A percentile compares a stretch with the other conserved stretches of the same genome.
Evolutionary conservation across 1,140 invertebrate species (phyloP).

Genomic region (Druon quercuslanigerum): DNA sequence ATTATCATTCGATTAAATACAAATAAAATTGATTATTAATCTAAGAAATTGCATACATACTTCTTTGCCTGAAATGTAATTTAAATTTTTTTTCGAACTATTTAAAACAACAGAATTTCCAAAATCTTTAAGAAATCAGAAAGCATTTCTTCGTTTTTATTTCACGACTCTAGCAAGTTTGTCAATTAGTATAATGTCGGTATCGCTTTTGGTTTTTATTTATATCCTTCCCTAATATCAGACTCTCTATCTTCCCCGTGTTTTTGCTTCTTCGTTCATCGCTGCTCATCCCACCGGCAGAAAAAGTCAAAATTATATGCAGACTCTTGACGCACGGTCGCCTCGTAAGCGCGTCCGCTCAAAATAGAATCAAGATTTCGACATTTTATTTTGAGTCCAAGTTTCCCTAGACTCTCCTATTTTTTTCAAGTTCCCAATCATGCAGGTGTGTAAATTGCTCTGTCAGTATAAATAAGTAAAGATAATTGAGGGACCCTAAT

Average conservation of each 20-base stretch:
- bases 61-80: too few relatives aligned
- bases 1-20: too few relatives aligned
- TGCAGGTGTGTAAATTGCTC: not conserved
- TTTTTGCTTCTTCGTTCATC: conserved; percentile 29
- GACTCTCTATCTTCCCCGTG: conserved; percentile 25
- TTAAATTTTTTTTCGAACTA: too few relatives aligned
- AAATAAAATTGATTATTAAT: too few relatives aligned
- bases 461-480: not conserved
- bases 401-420: too few relatives aligned
- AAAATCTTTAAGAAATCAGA: too few relatives aligned
- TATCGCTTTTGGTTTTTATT: conserved; percentile 6
- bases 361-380: conserved; percentile 22
- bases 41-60: too few relatives aligned
- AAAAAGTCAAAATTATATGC: conserved; percentile 10
- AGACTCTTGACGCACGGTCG: not conserved
- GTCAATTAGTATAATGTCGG: not conserved
- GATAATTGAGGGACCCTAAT: not conserved
- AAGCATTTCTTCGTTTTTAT: too few relatives aligned
- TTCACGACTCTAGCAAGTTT: not conserved
- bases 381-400: conserved; percentile 1
- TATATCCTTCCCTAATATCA: conserved; percentile 15
- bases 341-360: conserved; percentile 5
- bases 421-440: too few relatives aligned
- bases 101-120: too few relatives aligned
- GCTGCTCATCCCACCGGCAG: not conserved